Evolutionary conservation across 2,888 invertebrate genomes (phyloP).

Genomic region (Tryphoninae sp.): DNA sequence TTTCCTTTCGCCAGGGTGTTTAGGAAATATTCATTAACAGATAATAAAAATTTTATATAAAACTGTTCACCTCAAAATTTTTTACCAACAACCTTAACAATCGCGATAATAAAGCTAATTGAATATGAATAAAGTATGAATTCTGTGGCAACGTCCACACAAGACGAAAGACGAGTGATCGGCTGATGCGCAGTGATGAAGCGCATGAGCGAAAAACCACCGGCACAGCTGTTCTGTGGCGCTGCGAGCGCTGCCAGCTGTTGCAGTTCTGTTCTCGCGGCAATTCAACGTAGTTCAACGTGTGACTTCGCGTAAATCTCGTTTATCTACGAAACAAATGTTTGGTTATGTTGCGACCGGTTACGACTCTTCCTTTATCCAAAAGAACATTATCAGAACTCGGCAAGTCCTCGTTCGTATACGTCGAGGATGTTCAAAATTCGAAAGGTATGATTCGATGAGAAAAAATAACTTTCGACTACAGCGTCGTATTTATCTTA

Average conservation of each 20-base stretch:
- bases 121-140: slow-evolving; percentile 7
- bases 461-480: not conserved
- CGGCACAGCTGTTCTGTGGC: slow-evolving; percentile 42
- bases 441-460: slow-evolving; percentile 28
- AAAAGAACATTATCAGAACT: slow-evolving; percentile 53
- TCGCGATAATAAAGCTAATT: not conserved
- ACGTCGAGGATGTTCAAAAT: slow-evolving; percentile 59
- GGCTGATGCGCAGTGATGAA: slow-evolving; percentile 44
- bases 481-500: not conserved
- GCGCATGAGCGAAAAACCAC: slow-evolving; percentile 29
- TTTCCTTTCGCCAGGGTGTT: no score
- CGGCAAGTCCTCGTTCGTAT: slow-evolving; percentile 51
- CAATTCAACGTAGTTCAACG: not conserved
- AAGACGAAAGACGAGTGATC: slow-evolving; percentile 16
- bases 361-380: slow-evolving; percentile 56
- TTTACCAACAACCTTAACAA: no score
- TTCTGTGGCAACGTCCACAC: slow-evolving; percentile 17
- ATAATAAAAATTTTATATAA: no score
- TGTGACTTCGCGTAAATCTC: not conserved
- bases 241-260: slow-evolving; percentile 35
- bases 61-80: no score
- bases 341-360: slow-evolving; percentile 60
- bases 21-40: no score
- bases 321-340: not conserved
- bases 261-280: not conserved